These are phyloP conservation scores for Malurus melanocephalus DNA, from an alignment of 2,113 vertebrate genomes.

Conservation along the genomic window DNA sequence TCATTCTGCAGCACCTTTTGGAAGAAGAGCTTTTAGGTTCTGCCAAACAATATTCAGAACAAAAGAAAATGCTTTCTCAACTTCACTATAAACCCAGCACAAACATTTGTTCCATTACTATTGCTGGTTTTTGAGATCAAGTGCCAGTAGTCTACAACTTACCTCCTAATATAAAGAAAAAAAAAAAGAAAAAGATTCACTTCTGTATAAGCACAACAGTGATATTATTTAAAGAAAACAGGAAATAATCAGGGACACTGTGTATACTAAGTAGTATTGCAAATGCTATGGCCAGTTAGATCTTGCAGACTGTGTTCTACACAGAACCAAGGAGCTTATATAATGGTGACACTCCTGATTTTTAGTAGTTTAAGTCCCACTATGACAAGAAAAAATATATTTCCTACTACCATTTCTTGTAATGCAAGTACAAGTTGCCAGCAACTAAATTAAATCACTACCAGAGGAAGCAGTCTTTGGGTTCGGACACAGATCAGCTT, in stretches of 20 bases:
- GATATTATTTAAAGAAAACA: neutral
- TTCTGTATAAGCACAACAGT: neutral
- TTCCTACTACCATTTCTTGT: neutral
- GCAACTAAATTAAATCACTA: constrained; percentile 17
- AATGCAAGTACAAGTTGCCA: neutral
- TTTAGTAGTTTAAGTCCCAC: neutral
- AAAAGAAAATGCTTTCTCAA: neutral
- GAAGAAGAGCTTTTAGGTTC: neutral
- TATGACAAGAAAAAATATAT: neutral
- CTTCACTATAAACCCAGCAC: neutral
- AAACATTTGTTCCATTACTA: neutral
- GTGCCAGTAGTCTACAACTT: neutral
- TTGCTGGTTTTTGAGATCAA: neutral
- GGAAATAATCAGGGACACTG: neutral
- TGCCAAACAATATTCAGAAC: neutral
- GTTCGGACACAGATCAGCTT: constrained; percentile 20
- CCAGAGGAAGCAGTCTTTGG: neutral
- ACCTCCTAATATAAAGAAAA: neutral
- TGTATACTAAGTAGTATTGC: neutral
- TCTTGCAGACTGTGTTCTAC: neutral
- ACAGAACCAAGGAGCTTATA: neutral
- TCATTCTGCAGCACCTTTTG: neutral
- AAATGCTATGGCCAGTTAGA: neutral
- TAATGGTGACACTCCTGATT: neutral
- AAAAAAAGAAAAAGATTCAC: accelerated